Percentiles rank a stretch among this genome's conserved stretches.
Conservation (phyloP, 2,888 invertebrate species). For the Epinotia demarniana region DNA sequence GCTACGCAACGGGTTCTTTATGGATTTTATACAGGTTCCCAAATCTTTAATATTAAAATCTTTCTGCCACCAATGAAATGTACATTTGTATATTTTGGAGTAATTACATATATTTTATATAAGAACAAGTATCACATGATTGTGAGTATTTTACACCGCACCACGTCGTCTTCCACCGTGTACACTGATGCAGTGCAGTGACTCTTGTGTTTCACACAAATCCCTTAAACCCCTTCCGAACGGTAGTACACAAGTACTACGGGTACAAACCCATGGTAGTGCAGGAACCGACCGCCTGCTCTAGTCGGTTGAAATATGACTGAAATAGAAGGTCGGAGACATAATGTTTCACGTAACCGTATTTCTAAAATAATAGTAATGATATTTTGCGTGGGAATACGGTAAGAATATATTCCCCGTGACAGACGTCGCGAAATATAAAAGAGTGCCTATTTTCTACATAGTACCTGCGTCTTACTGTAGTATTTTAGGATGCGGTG, state of each 20-base stretch:
- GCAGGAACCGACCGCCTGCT: conserved; percentile 48
- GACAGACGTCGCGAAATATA: too few species aligned
- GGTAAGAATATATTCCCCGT: too few species aligned
- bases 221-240: conserved; percentile 46
- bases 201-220: conserved; percentile 50
- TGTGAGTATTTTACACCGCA: conserved; percentile 13
- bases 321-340: conserved; percentile 24
- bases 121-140: not conserved
- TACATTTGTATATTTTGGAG: too few species aligned
- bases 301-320: conserved; percentile 40
- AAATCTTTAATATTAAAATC: not conserved
- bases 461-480: too few species aligned
- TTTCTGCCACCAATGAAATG: too few species aligned
- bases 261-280: conserved; percentile 44
- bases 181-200: conserved; percentile 47
- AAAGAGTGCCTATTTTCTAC: too few species aligned
- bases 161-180: conserved; percentile 11
- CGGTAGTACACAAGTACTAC: conserved; percentile 47
- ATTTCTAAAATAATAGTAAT: too few species aligned
- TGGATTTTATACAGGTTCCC: not conserved
- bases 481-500: too few species aligned
- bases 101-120: not conserved
- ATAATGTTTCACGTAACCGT: not conserved
- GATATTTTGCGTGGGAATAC: too few species aligned
- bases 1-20: too few species aligned